Conservation (phyloP, 2,113 vertebrate species). For the Guaruba guarouba region DNA sequence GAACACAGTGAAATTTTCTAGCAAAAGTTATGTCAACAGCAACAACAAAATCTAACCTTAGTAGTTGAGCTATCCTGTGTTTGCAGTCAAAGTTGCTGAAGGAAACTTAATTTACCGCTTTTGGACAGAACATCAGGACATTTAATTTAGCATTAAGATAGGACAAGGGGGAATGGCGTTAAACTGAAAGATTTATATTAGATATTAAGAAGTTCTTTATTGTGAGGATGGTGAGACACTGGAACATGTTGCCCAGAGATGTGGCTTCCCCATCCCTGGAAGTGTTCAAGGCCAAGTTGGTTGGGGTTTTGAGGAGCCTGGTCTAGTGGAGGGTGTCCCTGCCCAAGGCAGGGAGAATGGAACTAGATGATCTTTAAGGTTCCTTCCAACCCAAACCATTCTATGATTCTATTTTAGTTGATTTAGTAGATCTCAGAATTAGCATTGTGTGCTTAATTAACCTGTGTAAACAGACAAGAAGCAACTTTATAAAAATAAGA, state of each 20-base stretch:
- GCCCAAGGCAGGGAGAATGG: background rate
- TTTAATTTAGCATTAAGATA: background rate
- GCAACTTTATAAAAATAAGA: background rate
- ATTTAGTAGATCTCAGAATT: background rate
- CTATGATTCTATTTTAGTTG: background rate
- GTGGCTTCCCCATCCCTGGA: background rate
- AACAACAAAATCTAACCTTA: background rate
- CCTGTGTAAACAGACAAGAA: background rate
- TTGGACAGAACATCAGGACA: background rate
- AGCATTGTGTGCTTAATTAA: background rate
- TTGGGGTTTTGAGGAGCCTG: background rate
- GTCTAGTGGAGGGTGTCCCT: background rate
- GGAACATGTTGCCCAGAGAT: background rate
- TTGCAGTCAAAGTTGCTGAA: background rate
- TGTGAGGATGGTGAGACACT: background rate
- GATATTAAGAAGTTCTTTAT: background rate
- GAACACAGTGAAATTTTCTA: background rate
- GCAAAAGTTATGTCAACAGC: background rate
- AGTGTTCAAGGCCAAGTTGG: background rate
- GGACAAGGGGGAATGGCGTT: background rate
- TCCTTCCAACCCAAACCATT: background rate
- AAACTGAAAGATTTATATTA: background rate
- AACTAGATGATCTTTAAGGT: background rate
- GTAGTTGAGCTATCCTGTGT: background rate
- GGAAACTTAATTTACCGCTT: background rate